Evolutionary conservation across 2,113 vertebrate genomes (phyloP).

Genomic region (Corythornis cristatus): DNA sequence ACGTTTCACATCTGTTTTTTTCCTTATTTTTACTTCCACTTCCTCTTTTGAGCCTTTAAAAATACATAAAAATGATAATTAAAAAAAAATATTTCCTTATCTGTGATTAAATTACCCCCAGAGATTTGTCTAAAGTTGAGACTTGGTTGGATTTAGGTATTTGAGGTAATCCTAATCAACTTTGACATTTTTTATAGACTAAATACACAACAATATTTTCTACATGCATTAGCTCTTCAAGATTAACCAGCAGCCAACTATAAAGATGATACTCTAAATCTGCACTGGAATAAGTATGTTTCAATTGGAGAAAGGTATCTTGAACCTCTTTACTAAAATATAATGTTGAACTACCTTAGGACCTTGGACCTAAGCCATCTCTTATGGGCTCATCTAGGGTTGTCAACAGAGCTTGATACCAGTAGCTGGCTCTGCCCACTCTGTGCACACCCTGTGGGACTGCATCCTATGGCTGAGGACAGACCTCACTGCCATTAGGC

Average conservation of each 20-base stretch:
- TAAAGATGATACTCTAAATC: background rate
- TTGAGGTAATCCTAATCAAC: background rate
- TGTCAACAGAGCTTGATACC: background rate
- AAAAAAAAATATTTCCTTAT: background rate
- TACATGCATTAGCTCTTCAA: background rate
- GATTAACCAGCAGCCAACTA: background rate
- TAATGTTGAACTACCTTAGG: background rate
- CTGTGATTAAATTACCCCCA: background rate
- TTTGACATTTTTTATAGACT: background rate
- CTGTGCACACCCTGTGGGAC: background rate
- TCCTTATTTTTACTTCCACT: background rate
- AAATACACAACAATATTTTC: background rate
- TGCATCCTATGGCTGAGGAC: fast-evolving
- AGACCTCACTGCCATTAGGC: background rate
- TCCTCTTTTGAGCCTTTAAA: background rate
- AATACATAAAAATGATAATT: background rate
- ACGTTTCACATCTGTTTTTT: background rate
- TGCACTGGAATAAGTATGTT: background rate
- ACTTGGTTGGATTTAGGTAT: background rate
- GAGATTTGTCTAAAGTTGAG: background rate
- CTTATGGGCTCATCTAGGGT: background rate
- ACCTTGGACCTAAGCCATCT: background rate
- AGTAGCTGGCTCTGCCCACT: background rate
- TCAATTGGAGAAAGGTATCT: background rate
- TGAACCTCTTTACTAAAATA: background rate